Evolutionary conservation across 1,140 invertebrate genomes (phyloP).

Genomic region (Oreohelix idahoensis): DNA sequence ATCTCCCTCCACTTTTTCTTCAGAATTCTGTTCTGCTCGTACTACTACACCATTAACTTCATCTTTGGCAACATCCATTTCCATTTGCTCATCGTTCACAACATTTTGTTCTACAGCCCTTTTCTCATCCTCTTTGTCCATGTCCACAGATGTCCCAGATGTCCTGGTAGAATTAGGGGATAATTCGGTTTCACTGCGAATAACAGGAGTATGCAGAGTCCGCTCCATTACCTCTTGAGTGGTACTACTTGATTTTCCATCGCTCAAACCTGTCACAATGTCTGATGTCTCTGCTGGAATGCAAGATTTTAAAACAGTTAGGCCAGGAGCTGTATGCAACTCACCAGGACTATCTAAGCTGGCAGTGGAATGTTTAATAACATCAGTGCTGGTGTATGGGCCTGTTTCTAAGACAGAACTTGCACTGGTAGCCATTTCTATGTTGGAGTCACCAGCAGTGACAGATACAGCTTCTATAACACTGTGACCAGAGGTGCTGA

Average conservation of each 20-base stretch:
- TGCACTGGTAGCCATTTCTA: neutral
- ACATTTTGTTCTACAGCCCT: conserved; percentile 5
- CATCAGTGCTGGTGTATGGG: neutral
- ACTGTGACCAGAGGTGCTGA: neutral
- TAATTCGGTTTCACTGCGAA: neutral
- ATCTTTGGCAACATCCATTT: neutral
- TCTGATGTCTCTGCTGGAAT: neutral
- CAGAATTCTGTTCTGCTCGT: neutral
- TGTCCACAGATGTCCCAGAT: neutral
- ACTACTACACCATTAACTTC: conserved; percentile 13
- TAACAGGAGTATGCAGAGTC: neutral
- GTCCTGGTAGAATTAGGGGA: neutral
- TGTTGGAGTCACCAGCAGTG: neutral
- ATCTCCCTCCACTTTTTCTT: neutral
- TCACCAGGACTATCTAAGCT: neutral
- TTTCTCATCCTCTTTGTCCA: conserved; percentile 12
- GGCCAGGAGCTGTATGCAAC: neutral
- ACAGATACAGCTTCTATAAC: neutral
- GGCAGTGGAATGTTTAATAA: neutral
- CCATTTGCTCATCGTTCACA: conserved; percentile 19
- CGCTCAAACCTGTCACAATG: neutral
- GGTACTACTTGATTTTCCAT: neutral
- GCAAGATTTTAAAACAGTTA: neutral
- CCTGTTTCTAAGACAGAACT: neutral
- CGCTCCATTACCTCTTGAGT: neutral